These are phyloP conservation scores for Drosophila merina DNA, from an alignment of 2,888 invertebrate species.

Conservation along the genomic window DNA sequence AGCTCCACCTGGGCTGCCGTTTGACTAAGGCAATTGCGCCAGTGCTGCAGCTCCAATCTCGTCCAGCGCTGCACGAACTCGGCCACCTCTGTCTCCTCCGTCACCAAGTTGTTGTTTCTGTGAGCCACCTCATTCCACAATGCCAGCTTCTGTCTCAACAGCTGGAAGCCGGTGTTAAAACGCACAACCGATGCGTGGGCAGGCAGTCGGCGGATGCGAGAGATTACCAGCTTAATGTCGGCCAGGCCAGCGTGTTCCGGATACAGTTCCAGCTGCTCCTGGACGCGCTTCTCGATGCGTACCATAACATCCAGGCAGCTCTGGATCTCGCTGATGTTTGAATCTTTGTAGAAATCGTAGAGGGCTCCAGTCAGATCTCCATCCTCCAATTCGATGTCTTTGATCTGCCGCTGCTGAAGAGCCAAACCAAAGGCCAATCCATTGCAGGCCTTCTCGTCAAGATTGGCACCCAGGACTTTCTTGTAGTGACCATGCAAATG, in stretches of 20 bases:
- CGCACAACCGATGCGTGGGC: conserved; percentile 93
- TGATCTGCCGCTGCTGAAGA: conserved; percentile 78
- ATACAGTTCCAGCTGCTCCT: conserved; percentile 90
- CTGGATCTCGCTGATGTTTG: conserved; percentile 91
- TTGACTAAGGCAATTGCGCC: conserved; percentile 92
- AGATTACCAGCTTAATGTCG: conserved; percentile 86
- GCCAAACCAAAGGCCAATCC: conserved; percentile 79
- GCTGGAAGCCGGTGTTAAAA: conserved; percentile 95
- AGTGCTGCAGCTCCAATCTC: conserved; percentile 93
- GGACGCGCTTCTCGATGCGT: conserved; percentile 86
- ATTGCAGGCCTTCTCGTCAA: conserved; percentile 79
- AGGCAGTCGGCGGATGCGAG: conserved; percentile 89
- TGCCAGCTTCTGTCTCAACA: conserved; percentile 92
- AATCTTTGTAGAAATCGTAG: conserved; percentile 92
- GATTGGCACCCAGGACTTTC: conserved; percentile 67
- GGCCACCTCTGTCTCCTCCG: conserved; percentile 89
- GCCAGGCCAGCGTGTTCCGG: conserved; percentile 95
- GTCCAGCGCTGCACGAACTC: conserved; percentile 95
- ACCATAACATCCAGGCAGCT: conserved; percentile 89
- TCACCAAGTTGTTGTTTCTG: conserved; percentile 91
- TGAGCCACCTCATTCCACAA: conserved; percentile 98
- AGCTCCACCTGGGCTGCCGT: conserved; percentile 87
- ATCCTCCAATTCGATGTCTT: conserved; percentile 61
- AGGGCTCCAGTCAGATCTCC: not conserved
- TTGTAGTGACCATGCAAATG: conserved; percentile 78